Conservation (phyloP, 2,113 vertebrate species). For the Oncorhynchus clarkii region DNA sequence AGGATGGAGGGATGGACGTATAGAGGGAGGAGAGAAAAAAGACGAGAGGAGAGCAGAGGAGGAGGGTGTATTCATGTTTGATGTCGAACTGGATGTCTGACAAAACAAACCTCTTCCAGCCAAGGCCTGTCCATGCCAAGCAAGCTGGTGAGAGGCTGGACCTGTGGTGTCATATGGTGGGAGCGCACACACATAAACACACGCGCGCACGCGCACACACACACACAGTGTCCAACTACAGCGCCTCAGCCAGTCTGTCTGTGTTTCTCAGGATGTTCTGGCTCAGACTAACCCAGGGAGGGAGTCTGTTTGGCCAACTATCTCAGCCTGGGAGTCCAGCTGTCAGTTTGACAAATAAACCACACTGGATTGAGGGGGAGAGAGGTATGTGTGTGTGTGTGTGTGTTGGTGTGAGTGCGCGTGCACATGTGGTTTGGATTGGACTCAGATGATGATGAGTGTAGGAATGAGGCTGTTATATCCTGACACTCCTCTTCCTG, state of each 20-base stretch:
- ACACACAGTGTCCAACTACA: not conserved
- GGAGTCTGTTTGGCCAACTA: conserved; percentile 65
- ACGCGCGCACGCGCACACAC: not conserved
- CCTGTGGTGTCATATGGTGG: conserved; percentile 27
- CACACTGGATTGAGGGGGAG: conserved; percentile 44
- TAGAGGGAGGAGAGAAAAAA: conserved; percentile 8
- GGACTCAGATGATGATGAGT: not conserved
- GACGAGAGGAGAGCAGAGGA: conserved; percentile 32
- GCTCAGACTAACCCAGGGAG: conserved; percentile 53
- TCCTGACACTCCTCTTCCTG: conserved; percentile 26
- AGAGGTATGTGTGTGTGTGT: not conserved
- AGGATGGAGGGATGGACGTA: conserved; percentile 9
- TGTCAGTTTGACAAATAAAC: conserved; percentile 72
- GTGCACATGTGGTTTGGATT: conserved; percentile 20
- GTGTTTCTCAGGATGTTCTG: conserved; percentile 65
- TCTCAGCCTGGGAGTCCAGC: conserved; percentile 62
- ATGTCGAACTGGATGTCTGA: conserved; percentile 66
- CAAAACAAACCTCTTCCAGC: conserved; percentile 54
- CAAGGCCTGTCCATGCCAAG: conserved; percentile 54
- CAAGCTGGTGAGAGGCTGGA: conserved; percentile 56
- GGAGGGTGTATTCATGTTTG: conserved; percentile 40
- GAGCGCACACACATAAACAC: not conserved
- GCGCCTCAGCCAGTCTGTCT: conserved; percentile 57
- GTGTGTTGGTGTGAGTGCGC: conserved; percentile 24
- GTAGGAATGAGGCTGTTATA: not conserved